Evolutionary conservation across 1,140 invertebrate genomes (phyloP).

Genomic region (Chrysomallon squamiferum): DNA sequence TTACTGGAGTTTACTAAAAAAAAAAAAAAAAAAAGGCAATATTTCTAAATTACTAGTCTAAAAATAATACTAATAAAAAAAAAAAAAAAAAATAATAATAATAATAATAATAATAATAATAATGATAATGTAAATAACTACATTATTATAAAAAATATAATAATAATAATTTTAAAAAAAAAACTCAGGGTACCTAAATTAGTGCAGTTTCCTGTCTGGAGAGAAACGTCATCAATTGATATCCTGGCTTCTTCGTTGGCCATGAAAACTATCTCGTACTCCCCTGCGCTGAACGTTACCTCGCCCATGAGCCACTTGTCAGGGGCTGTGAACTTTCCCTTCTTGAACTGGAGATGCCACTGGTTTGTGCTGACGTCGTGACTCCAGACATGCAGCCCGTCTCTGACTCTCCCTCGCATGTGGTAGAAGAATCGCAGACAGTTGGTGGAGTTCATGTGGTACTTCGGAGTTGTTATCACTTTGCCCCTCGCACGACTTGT

Average conservation of each 20-base stretch:
- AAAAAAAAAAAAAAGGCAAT: no score
- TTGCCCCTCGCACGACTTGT: constrained; percentile 9
- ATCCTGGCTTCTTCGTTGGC: constrained; percentile 16
- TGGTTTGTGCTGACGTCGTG: background rate
- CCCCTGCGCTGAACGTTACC: constrained; percentile 31
- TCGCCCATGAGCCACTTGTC: constrained; percentile 39
- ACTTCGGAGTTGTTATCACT: constrained; percentile 26
- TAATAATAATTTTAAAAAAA: background rate
- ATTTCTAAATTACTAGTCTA: no score
- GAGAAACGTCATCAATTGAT: constrained; percentile 38
- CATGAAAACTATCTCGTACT: constrained; percentile 28
- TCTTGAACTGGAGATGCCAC: constrained; percentile 1
- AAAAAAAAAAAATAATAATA: no score
- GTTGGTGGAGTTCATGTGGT: constrained; percentile 18
- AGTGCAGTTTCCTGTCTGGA: constrained; percentile 27
- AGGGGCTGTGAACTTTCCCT: constrained; percentile 5
- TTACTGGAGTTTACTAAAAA: no score
- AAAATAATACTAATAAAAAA: no score
- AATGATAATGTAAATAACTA: no score
- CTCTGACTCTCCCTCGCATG: constrained; percentile 21
- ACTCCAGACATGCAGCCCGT: constrained; percentile 18
- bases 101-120: no score
- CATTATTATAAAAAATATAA: no score
- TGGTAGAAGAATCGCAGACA: constrained; percentile 48
- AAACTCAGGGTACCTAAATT: constrained; percentile 23